These are phyloP conservation scores for Drosophila robusta DNA, from an alignment of 2,888 invertebrate genomes.

Conservation along the genomic window DNA sequence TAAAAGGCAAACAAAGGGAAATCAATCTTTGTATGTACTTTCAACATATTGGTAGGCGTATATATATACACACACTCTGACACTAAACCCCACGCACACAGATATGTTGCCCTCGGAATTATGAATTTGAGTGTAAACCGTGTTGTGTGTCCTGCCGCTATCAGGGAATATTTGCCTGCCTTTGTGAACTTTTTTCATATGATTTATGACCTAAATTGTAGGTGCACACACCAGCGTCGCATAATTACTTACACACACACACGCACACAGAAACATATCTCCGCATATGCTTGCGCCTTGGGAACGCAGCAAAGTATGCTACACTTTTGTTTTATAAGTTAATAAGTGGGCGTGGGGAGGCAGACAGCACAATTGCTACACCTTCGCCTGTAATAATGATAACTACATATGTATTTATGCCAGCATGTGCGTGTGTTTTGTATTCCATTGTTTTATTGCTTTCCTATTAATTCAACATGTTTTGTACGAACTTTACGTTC, in stretches of 20 bases:
- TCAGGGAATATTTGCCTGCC: slow-evolving; percentile 72
- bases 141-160: slow-evolving; percentile 33
- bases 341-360: slow-evolving; percentile 56
- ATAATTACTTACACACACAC: slow-evolving; percentile 47
- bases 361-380: slow-evolving; percentile 23
- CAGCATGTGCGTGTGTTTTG: background rate
- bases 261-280: slow-evolving; percentile 6
- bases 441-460: background rate
- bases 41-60: slow-evolving; percentile 48
- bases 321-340: slow-evolving; percentile 64
- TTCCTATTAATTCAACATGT: background rate
- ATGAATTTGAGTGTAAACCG: slow-evolving; percentile 27
- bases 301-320: slow-evolving; percentile 60
- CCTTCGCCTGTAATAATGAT: slow-evolving; percentile 3
- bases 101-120: slow-evolving; percentile 19
- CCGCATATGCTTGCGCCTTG: slow-evolving; percentile 34
- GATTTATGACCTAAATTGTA: slow-evolving; percentile 78
- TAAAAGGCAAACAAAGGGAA: slow-evolving; percentile 74
- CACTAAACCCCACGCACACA: slow-evolving; percentile 14
- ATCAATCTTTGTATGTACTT: slow-evolving; percentile 74
- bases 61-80: slow-evolving; percentile 22
- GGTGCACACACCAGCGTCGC: slow-evolving; percentile 40
- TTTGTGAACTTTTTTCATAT: slow-evolving; percentile 75
- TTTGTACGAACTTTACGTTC: background rate
- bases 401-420: background rate